Base-by-base conservation (phyloP, 2,888 invertebrate species). In the Drosophila atroscutellata region DNA sequence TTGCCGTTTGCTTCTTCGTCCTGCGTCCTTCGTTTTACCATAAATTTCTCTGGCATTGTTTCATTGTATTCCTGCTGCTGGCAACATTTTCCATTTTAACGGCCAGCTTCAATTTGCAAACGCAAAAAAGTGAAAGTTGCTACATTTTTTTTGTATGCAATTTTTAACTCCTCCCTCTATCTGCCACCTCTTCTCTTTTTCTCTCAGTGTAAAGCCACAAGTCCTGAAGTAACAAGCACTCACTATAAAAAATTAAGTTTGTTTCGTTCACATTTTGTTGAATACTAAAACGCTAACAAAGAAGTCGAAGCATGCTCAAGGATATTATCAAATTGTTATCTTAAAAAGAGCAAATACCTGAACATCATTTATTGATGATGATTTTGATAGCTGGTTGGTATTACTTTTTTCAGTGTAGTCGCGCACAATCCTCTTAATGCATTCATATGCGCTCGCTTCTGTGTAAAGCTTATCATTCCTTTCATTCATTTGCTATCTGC, bases 401-500 rank as follows among this genome's bases (percentile, higher is more conserved):
- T 34, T n/a, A 0, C 6, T n/a, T n/a, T n/a, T 30, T 26, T 26
- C n/a, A 60, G 51, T 51, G 36, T 51, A 45, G 15, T 8, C 45
- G 24, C 15, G 4, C 45, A 24, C 63, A 58, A 83, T 63, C 55
- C 58, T 30, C 64, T 59, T 49, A 82, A 69, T 82, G 83, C 86
- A 79, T 83, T 76, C 74, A 78, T 24, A 75, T 64, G 64, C 68
- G 60, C 71, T 87, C 56, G 34, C 42, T 54, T 49, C 49, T 24
- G 9, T 60, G 15, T 20, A 8, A 24, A 24, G 24, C 8, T 42
- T 69, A 75, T 77, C 85, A 80, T 84, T 81, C 70, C 75, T 49
- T 61, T 63, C 49, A 32, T 3, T 32, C 7, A 7, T 18, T 20
- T 47, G 18, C 32, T 63, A 18, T 42, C 58, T 34, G 28, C 32